Base-by-base conservation (phyloP, 1,140 invertebrate genomes). In the Ostrea denselamellosa region DNA sequence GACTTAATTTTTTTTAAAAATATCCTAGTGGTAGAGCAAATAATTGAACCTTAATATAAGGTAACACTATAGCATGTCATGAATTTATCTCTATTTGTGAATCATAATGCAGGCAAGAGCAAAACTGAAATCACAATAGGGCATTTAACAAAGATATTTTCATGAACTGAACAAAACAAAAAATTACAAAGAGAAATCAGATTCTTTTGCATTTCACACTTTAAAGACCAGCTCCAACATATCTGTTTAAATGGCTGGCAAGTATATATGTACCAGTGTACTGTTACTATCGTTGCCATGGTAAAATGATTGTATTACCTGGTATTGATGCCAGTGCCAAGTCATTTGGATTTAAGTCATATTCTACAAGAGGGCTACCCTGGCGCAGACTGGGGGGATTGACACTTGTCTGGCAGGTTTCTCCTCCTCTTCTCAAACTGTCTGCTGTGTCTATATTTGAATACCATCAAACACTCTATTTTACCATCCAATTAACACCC, bases 261-360 rank as follows among this genome's bases (percentile, higher is more conserved):
- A 25, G 19, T 51, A 34, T 81, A 81, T 28, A 62, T 17, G 17
- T 5, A 62, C 19, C 56, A n/a, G 17, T 62, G 56, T 62, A 25
- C 17, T 8, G 22, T 83, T n/a, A 19, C 22, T 62, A 25, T 17
- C 10, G 22, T 83, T 53, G 44, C 22, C 51, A 83, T 83, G 82
- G 82, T 19, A 77, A 77, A 10, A 77, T 34, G 17, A 19, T 19
- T 14, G 19, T 17, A 14, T 85, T 90, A 91, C 90, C 90, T 91
- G 89, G 89, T 19, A 91, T 12, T 44, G 86, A 82, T 56, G 86
- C 58, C n/a, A 89, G 53, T 17, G 71, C 84, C 28, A 89, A 52
- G 25, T 89, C 89, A 28, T 68, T 53, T 53, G 85, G 83, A 77
- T 65, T 56, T 25, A 89, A 58, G 17, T 87, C 62, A 25, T 87